These are phyloP conservation scores for Oscheius sp. DNA, from an alignment of 2,888 invertebrate genomes.

Conservation along the genomic window DNA sequence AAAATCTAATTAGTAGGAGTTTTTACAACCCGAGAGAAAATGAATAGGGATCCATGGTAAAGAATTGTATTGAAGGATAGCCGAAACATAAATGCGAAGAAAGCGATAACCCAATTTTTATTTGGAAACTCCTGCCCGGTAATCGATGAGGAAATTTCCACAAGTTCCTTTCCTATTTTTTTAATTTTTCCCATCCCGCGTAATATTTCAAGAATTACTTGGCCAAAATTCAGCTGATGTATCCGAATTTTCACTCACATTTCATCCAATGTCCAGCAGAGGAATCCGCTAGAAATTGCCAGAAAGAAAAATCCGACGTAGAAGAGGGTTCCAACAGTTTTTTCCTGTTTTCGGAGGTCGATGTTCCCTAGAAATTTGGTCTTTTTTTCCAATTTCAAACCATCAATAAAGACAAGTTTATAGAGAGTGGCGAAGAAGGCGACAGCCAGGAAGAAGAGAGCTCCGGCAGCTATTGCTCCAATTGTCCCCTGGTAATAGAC, in stretches of 20 bases:
- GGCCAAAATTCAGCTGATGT: too few species aligned
- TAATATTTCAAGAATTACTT: too few species aligned
- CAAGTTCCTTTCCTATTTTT: too few species aligned
- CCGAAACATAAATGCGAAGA: too few species aligned
- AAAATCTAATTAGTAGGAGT: too few species aligned
- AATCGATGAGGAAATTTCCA: too few species aligned
- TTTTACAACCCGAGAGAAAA: too few species aligned
- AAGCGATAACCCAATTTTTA: too few species aligned
- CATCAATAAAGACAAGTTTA: not conserved
- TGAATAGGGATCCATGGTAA: too few species aligned
- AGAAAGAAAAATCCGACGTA: not conserved
- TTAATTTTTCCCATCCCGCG: too few species aligned
- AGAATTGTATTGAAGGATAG: too few species aligned
- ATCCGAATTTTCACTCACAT: not conserved
- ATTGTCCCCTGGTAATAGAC: not conserved
- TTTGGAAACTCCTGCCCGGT: too few species aligned
- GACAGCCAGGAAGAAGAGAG: not conserved
- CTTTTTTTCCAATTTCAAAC: not conserved
- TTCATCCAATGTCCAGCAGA: not conserved
- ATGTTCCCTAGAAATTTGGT: not conserved
- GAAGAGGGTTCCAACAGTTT: not conserved
- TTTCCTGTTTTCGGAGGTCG: not conserved
- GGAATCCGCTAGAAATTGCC: not conserved
- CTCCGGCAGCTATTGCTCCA: not conserved
- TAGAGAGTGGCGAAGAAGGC: not conserved